Evolutionary conservation across 2,888 invertebrate genomes (phyloP).

Genomic region (Phortica okadai): DNA sequence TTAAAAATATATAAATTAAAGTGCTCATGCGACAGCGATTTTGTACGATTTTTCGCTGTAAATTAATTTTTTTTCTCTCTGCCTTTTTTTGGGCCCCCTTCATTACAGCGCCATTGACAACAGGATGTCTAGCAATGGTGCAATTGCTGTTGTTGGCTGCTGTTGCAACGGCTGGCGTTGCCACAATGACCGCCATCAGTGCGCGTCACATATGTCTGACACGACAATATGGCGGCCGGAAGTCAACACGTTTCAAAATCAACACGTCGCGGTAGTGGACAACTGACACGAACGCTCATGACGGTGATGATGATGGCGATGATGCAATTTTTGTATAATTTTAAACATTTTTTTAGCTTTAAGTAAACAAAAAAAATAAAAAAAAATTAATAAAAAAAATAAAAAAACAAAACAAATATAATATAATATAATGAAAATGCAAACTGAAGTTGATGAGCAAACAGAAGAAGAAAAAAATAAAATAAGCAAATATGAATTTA

Average conservation of each 20-base stretch:
- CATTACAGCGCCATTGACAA: constrained; percentile 4
- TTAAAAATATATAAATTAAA: constrained; percentile 62
- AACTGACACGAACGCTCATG: neutral
- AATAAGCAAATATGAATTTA: neutral
- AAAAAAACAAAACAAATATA: constrained; percentile 35
- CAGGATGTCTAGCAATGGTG: constrained; percentile 35
- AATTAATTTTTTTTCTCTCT: neutral
- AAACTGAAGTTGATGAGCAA: constrained; percentile 65
- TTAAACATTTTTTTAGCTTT: constrained; percentile 62
- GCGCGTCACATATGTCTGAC: constrained; percentile 58
- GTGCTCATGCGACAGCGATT: constrained; percentile 8
- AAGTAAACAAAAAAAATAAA: constrained; percentile 52
- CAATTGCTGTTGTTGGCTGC: constrained; percentile 45
- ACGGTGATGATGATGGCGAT: constrained; percentile 1
- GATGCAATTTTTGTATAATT: constrained; percentile 33
- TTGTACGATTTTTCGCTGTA: neutral
- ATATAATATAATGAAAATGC: constrained; percentile 53
- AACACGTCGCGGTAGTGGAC: neutral
- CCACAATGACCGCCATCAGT: constrained; percentile 57
- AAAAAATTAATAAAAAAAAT: neutral
- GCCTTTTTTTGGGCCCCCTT: neutral
- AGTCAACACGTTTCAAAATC: constrained; percentile 58
- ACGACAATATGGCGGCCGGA: constrained; percentile 63
- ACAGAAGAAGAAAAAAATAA: constrained; percentile 27
- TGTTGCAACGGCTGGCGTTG: constrained; percentile 48